Evolutionary conservation across 2,888 invertebrate genomes (phyloP), one percentile per base, ranked within the genome.

Genomic region (Clitarchus hookeri): DNA sequence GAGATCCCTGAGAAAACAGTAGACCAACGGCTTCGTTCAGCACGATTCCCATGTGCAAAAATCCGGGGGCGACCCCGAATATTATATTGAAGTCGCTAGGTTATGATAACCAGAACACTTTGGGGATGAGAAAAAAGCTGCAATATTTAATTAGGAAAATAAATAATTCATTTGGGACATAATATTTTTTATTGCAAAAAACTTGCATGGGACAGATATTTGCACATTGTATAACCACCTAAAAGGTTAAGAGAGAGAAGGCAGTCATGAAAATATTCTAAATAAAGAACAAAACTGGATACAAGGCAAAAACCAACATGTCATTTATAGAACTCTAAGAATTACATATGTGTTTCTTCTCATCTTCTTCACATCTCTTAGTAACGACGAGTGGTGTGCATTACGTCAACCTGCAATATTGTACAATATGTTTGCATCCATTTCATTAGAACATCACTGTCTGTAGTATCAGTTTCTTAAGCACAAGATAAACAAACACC

Each of bases 211-310:
- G 82, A 82, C 82, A 82, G 27, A 44, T 36, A 82, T 36, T 82
- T 82, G 82, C 82, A 82, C 82, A 82, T 82, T 36, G 82, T 82
- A 82, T 82, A 82, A 82, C 82, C 82, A 82, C 82, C 27, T 82
- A 82, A 26, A 54, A 78, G 44, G 36, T 78, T 27, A 85, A 77
- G 19, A 79, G 44, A 48, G 36, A 84, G 65, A 77, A 54, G 54
- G 36, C 36, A 84, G 84, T 36, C 26, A 44, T 78, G 23, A 78
- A n/a, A 85, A 36, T 85, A 85, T 78, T 44, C 19, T 78, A 27
- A 54, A 78, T 44, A 16, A 85, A 85, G 44, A 77, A 85, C 85
- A 78, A 77, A 78, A 78, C 44, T 23, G 44, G 27, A 84, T 53
- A 53, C 48, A 84, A 53, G 54, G 26, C 54, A 25, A 84, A 84